These are phyloP conservation scores for Tympanoctomys barrerae DNA, from an alignment of 2,797 vertebrate species.

Conservation along the genomic window DNA sequence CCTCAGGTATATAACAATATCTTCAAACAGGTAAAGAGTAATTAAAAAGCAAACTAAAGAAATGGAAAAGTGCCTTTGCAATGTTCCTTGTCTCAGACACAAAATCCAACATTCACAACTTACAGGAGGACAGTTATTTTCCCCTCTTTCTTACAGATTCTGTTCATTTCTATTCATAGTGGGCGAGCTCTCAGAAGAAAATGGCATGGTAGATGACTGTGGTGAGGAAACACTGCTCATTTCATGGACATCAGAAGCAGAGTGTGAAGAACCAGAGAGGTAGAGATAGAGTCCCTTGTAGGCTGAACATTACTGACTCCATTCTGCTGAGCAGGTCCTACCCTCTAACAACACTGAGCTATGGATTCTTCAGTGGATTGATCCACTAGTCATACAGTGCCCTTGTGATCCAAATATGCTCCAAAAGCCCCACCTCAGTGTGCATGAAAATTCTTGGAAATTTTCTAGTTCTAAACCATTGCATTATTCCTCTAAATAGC, in stretches of 20 bases:
- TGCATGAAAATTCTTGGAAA: background rate
- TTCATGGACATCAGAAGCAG: background rate
- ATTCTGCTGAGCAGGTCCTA: background rate
- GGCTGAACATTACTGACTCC: background rate
- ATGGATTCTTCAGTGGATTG: background rate
- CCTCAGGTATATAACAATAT: background rate
- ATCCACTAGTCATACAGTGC: background rate
- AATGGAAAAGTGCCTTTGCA: background rate
- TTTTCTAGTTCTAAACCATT: background rate
- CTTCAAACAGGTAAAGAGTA: background rate
- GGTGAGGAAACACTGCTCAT: background rate
- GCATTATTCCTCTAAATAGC: background rate
- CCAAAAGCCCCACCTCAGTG: background rate
- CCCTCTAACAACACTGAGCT: background rate
- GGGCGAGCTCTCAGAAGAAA: background rate
- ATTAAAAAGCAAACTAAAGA: background rate
- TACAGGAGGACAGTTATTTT: background rate
- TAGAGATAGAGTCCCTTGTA: background rate
- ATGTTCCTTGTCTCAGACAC: background rate
- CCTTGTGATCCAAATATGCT: background rate
- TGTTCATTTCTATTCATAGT: background rate
- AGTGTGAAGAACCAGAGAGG: background rate
- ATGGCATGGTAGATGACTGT: background rate
- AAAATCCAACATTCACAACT: background rate
- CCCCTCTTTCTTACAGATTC: background rate